These are phyloP conservation scores for Synergus gifuensis DNA, from an alignment of 2,888 invertebrate genomes.

Conservation along the genomic window DNA sequence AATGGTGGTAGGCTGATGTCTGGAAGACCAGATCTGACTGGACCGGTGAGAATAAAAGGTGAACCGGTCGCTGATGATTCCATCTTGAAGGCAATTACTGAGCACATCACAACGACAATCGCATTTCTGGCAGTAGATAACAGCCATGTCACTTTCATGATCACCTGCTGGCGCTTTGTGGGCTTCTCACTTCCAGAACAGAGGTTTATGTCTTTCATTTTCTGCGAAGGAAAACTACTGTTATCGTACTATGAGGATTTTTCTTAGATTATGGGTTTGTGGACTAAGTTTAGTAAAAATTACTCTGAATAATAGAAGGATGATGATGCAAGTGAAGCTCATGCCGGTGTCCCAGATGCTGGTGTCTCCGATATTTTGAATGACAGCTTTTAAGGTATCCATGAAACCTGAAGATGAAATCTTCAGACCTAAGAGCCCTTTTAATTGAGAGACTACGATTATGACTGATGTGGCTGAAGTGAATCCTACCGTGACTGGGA, in stretches of 20 bases:
- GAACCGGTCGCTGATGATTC: constrained; percentile 79
- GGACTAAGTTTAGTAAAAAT: constrained; percentile 58
- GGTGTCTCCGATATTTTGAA: constrained; percentile 84
- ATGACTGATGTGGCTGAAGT: constrained; percentile 95
- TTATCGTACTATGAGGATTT: constrained; percentile 25
- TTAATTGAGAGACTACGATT: constrained; percentile 91
- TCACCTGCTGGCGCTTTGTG: constrained; percentile 73
- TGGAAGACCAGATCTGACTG: constrained; percentile 88
- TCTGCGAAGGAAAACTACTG: constrained; percentile 78
- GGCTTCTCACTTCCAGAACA: constrained; percentile 74
- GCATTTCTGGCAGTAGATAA: constrained; percentile 91
- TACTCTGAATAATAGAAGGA: constrained; percentile 88
- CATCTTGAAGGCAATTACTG: constrained; percentile 83
- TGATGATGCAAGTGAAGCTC: constrained; percentile 85
- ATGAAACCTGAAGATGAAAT: constrained; percentile 87
- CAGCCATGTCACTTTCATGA: constrained; percentile 85
- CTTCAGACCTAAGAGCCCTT: constrained; percentile 85
- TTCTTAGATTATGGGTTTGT: background rate
- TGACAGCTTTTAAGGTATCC: constrained; percentile 86
- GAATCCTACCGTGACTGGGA: constrained; percentile 93
- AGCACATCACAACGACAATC: constrained; percentile 87
- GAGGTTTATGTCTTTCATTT: constrained; percentile 85
- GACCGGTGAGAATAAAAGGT: constrained; percentile 87
- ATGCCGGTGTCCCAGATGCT: constrained; percentile 85
- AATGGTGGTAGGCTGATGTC: constrained; percentile 85